Evolutionary conservation across 2,113 vertebrate species (phyloP).

Genomic region (Sapajus apella): DNA sequence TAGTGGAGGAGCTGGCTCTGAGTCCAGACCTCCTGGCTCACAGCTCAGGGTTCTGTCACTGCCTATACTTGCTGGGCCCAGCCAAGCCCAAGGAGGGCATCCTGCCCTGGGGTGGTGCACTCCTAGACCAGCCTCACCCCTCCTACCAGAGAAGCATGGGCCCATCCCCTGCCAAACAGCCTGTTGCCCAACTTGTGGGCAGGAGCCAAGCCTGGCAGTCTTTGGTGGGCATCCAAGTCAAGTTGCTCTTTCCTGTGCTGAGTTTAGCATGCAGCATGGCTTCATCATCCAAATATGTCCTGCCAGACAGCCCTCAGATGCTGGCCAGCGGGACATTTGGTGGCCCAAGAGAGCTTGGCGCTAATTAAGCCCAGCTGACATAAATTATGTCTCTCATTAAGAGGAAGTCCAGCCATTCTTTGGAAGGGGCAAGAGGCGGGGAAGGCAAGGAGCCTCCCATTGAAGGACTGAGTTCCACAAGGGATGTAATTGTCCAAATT

Average conservation of each 20-base stretch:
- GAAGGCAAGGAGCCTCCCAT: not conserved
- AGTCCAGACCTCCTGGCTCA: not conserved
- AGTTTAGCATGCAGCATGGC: conserved; percentile 83
- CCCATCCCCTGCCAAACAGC: conserved; percentile 76
- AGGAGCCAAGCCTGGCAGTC: conserved; percentile 73
- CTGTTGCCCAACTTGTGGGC: conserved; percentile 78
- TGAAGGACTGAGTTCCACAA: not conserved
- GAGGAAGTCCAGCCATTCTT: conserved; percentile 61
- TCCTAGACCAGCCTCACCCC: conserved; percentile 54
- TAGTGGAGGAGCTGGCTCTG: not conserved
- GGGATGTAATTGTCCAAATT: not conserved
- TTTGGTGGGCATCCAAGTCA: conserved; percentile 77
- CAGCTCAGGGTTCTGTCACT: not conserved
- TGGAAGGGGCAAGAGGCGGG: conserved; percentile 38
- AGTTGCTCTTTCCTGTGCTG: conserved; percentile 77
- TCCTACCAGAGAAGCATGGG: conserved; percentile 66
- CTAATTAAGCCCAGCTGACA: conserved; percentile 63
- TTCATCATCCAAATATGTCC: conserved; percentile 87
- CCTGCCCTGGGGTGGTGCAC: conserved; percentile 48
- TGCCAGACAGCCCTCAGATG: conserved; percentile 83
- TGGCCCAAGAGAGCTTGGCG: conserved; percentile 75
- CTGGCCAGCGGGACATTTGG: conserved; percentile 81
- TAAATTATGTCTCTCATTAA: conserved; percentile 69
- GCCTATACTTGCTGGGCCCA: not conserved
- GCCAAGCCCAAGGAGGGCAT: conserved; percentile 50